Evolutionary conservation across 2,113 vertebrate species (phyloP).

Genomic region (Nicator chloris): DNA sequence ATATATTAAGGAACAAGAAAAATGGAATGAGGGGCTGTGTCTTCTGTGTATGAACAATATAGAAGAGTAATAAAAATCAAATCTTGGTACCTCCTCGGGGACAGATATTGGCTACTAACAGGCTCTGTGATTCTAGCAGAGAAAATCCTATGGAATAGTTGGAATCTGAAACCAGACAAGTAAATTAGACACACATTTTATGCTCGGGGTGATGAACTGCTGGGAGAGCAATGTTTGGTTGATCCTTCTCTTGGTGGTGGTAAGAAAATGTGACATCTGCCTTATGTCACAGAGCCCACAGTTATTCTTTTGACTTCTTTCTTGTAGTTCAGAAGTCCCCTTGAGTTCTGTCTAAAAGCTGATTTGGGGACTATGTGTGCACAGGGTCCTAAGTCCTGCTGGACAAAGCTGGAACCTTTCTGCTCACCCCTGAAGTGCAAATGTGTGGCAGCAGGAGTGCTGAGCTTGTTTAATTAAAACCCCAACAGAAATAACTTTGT

Average conservation of each 20-base stretch:
- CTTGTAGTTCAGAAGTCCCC: not conserved
- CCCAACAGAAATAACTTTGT: not conserved
- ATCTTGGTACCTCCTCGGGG: not conserved
- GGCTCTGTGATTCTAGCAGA: conserved; percentile 1
- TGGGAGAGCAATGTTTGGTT: not conserved
- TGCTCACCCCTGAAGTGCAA: not conserved
- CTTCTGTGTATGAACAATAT: not conserved
- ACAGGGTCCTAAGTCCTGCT: not conserved
- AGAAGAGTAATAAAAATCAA: conserved; percentile 21
- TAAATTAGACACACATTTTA: conserved; percentile 9
- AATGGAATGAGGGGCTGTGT: not conserved
- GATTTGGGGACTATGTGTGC: accelerated
- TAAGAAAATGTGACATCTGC: not conserved
- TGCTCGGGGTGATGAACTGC: not conserved
- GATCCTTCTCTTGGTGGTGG: not conserved
- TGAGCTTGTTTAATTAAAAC: not conserved
- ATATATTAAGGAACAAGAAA: not conserved
- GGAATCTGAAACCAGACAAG: not conserved
- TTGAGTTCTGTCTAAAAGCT: not conserved
- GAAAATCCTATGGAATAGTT: not conserved
- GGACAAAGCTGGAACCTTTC: not conserved
- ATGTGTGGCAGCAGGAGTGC: not conserved
- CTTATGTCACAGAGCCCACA: not conserved
- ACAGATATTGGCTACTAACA: not conserved
- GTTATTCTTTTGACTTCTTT: not conserved